Evolutionary conservation across 2,888 invertebrate genomes (phyloP).

Genomic region (Cheilosia soror): DNA sequence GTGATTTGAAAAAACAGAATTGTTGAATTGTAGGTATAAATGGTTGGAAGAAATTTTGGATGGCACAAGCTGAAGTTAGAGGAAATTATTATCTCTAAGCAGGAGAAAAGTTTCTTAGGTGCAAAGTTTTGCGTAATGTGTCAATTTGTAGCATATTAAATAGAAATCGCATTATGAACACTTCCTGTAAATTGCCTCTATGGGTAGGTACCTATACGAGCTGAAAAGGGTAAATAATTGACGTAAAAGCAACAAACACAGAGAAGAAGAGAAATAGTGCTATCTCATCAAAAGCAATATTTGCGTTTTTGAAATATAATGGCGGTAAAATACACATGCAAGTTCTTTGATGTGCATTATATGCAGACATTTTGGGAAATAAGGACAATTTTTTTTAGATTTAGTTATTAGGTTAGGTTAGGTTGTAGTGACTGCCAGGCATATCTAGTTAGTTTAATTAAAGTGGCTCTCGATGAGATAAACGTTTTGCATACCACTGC

Average conservation of each 20-base stretch:
- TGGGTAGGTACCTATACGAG: conserved; percentile 1
- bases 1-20: conserved; percentile 65
- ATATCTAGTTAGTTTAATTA: no score
- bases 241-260: neutral
- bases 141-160: conserved; percentile 51
- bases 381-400: no score
- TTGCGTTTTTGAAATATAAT: no score
- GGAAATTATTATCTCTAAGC: conserved; percentile 46
- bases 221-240: neutral
- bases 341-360: no score
- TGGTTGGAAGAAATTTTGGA: conserved; percentile 41
- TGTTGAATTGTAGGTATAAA: conserved; percentile 64
- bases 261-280: no score
- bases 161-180: conserved; percentile 7
- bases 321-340: no score
- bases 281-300: no score
- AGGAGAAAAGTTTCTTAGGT: conserved; percentile 35
- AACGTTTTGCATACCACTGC: no score
- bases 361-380: no score
- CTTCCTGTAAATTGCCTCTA: neutral
- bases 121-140: conserved; percentile 46
- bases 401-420: no score
- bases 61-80: conserved; percentile 49
- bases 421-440: no score
- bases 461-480: no score